Percentiles rank a stretch among this genome's conserved stretches.
These are phyloP conservation scores for Plebejus melissa DNA, from an alignment of 2,888 invertebrate species.

Conservation along the genomic window DNA sequence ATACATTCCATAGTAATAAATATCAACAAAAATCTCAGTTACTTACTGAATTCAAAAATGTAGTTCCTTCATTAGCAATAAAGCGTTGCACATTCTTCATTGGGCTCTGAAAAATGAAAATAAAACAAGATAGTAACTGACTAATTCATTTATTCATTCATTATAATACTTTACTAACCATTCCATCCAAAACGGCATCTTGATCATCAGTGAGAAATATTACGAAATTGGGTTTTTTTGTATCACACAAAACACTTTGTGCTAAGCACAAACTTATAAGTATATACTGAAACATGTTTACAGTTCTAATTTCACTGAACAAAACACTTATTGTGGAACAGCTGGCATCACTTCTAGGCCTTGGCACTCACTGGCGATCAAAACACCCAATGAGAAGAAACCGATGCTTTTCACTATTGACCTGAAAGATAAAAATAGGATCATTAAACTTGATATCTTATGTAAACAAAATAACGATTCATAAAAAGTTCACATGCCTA, in stretches of 20 bases:
- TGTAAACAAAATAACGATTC: conserved; percentile 1
- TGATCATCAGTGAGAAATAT: conserved; percentile 92
- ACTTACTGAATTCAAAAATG: conserved; percentile 87
- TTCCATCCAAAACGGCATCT: conserved; percentile 86
- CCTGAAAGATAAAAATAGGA: conserved; percentile 76
- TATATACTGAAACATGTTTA: conserved; percentile 62
- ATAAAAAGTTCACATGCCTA: conserved; percentile 11
- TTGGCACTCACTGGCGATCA: conserved; percentile 87
- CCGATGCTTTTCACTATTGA: conserved; percentile 88
- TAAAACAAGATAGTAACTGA: conserved; percentile 49
- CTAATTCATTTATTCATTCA: conserved; percentile 55
- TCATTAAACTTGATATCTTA: conserved; percentile 26
- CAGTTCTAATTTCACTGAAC: conserved; percentile 31
- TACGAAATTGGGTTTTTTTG: conserved; percentile 83
- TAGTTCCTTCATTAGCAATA: conserved; percentile 82
- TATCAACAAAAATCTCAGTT: not conserved
- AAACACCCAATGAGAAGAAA: conserved; percentile 87
- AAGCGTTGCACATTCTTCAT: conserved; percentile 81
- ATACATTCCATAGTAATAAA: not conserved
- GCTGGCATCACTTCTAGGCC: conserved; percentile 87
- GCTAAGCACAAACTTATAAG: conserved; percentile 50
- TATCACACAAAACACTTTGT: conserved; percentile 42
- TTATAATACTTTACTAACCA: conserved; percentile 78
- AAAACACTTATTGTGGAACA: conserved; percentile 57
- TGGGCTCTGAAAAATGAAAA: conserved; percentile 79